Percentiles rank a stretch among this genome's conserved stretches.
phyloP scores from a whole-genome alignment of 2,113 vertebrate genomes.

The Misgurnus mizolepis region DNA sequence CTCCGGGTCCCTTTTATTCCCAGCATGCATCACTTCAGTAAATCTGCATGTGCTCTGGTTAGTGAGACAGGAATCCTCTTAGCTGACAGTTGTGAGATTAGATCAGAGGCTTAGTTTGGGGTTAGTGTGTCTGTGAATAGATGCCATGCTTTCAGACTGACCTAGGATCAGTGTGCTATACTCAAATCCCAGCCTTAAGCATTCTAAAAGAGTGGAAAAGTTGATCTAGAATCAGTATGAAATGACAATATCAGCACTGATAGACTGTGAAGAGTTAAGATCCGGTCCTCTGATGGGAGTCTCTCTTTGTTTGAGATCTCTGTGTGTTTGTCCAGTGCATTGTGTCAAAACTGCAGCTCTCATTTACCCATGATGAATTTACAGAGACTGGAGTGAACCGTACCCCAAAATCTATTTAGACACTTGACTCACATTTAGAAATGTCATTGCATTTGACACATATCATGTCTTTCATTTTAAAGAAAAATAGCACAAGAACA shows the following conservation, averaged over 20 bases:
- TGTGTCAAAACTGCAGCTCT: slow-evolving; percentile 7
- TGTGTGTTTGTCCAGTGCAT: neutral
- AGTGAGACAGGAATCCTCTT: slow-evolving; percentile 56
- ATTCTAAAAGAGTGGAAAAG: neutral
- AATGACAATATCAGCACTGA: neutral
- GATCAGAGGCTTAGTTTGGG: slow-evolving; percentile 46
- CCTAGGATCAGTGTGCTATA: neutral
- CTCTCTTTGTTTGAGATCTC: slow-evolving; percentile 27
- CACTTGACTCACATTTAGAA: neutral
- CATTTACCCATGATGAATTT: neutral
- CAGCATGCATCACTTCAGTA: slow-evolving; percentile 42
- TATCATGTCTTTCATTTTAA: too few species aligned
- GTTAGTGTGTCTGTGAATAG: neutral
- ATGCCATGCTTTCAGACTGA: neutral
- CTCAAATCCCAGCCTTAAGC: too few species aligned
- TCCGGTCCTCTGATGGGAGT: neutral
- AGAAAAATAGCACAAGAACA: too few species aligned
- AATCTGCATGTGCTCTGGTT: slow-evolving; percentile 38
- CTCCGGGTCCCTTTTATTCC: slow-evolving; percentile 47
- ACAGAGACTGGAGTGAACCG: too few species aligned
- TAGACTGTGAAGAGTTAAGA: slow-evolving; percentile 25
- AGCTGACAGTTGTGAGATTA: slow-evolving; percentile 54
- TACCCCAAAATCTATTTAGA: neutral
- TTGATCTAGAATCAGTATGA: slow-evolving; percentile 10
- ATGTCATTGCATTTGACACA: too few species aligned